Evolutionary conservation across 1,140 invertebrate species (phyloP), one percentile per base, ranked within the genome.

Genomic region (Ips typographus): DNA sequence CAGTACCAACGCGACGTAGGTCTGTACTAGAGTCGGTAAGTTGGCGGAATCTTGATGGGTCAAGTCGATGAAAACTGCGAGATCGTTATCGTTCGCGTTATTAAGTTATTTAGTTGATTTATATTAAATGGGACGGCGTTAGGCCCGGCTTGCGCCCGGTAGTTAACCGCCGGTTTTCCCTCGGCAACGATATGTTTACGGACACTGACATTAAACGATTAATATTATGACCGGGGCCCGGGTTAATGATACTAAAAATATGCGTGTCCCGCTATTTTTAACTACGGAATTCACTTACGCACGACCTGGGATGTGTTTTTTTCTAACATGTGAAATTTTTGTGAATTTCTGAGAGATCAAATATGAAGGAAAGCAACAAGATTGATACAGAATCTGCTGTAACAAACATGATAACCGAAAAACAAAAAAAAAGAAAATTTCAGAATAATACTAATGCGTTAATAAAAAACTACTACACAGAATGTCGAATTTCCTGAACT

Each of bases 41-140:
- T 37, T 4, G 22, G 41, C 37, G 49, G 59, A 61, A 64, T 53
- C 49, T 64, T 52, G 49, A 53, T 62, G 60, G 44, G 5, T 22
- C 22, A 22, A 22, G 44, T 49, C 41, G 44, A 47, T 53, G 61
- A 52, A 53, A 64, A 43, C 38, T 53, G 38, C 37, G 61, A 41
- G 39, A 53, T 52, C n/a, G 47, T 52, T 61, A 52, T 53, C 49
- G 39, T 1, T 49, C 47, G 43, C 8, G 49, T 41, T 53, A 64
- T 64, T 64, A 53, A 64, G 61, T 52, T 53, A 53, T 64, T 64
- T 53, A 39, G 47, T 51, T 64, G 61, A 56, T 56, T 37, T 7
- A 56, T 3, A 8, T 56, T 39, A 37, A 56, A 56, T 56, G 7
- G 36, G 36, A 56, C 22, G 3, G 44, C 44, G 44, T 49, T 6